Base-by-base conservation (phyloP, 2,888 invertebrate genomes). In the Chloroclystis v-ata region DNA sequence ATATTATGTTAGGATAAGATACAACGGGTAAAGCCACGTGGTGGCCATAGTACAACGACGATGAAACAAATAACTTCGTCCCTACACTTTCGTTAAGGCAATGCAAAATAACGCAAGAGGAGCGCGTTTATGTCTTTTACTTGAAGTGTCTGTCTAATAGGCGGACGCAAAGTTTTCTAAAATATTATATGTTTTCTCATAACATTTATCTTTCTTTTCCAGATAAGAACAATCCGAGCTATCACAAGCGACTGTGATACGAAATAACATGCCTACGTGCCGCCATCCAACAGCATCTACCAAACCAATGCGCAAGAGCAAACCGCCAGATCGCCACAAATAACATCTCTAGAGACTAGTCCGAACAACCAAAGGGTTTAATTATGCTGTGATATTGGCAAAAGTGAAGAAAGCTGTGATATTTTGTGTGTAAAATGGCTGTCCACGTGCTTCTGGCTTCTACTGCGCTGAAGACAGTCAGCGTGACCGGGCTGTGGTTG, bases 401-500 rank as follows among this genome's bases (percentile, higher is more conserved):
- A 4, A 43, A 14, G 12, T 8, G 45, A 46, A 40, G 38, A 40
- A 49, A 56, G 44, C 55, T 50, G 51, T 52, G 51, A 52, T 52
- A 52, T 44, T 28, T 49, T 32, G 43, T 45, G n/a, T n/a, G n/a
- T n/a, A 72, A 76, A 61, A 94, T 94, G 94, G 94, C 91, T 65
- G 85, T 95, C 35, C 93, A 92, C 72, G 90, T 94, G 9, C 88
- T 95, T 39, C 82, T 94, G 54, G 91, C 94, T 45, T 92, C 94
- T n/a, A 92, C 94, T 50, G 94, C 94, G 51, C 81, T 94, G 56
- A 94, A 94, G 67, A 94, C 94, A 0, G 90, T 94, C 52, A 93
- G 94, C 29, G 89, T 95, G 47, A 93, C 93, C 2, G 92, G 95
- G 9, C 83, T 96, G 3, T 96, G 96, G 96, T 81, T 96, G 43